Evolutionary conservation across 2,113 vertebrate species (phyloP).

Genomic region (Lagopus muta): DNA sequence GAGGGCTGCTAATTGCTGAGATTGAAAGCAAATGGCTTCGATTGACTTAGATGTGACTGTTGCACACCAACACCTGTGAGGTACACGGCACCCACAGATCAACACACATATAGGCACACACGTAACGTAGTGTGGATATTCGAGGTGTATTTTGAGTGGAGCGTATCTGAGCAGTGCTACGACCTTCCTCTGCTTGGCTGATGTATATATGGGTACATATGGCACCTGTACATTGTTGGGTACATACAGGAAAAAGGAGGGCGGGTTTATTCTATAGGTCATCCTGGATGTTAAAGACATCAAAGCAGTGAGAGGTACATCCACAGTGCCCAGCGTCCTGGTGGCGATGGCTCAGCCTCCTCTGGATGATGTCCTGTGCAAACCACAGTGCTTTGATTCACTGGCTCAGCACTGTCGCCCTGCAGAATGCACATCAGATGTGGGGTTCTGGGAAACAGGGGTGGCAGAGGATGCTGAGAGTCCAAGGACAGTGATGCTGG

Average conservation of each 20-base stretch:
- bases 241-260: neutral
- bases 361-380: neutral
- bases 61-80: accelerated
- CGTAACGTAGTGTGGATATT: neutral
- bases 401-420: neutral
- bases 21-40: neutral
- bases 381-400: neutral
- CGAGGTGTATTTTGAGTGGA: neutral
- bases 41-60: neutral
- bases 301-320: accelerated
- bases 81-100: neutral
- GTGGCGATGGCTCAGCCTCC: neutral
- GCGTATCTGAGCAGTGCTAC: neutral
- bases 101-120: neutral
- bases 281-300: neutral
- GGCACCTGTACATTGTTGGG: neutral
- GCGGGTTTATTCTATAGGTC: neutral
- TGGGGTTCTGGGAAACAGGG: neutral
- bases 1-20: neutral
- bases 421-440: neutral
- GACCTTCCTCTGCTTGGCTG: neutral
- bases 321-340: neutral
- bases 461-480: neutral
- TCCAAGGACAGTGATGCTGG: neutral
- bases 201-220: neutral